phyloP scores from a whole-genome alignment of 2,113 vertebrate species.

The Pseudopodoces humilis region DNA sequence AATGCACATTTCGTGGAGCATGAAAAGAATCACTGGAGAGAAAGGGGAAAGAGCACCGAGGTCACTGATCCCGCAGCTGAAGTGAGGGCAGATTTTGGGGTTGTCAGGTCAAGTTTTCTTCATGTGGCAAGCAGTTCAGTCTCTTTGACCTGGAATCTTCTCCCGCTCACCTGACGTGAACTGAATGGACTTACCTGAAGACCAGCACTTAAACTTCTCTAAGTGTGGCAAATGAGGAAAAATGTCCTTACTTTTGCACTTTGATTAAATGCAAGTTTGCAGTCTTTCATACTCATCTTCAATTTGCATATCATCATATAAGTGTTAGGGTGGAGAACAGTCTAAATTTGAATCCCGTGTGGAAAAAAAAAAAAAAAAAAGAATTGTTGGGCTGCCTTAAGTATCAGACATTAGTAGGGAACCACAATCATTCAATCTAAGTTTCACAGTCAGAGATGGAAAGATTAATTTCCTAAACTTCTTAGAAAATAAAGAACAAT shows the following conservation, averaged over 20 bases:
- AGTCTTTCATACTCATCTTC: background rate
- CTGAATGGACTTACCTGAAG: background rate
- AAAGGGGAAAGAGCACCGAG: conserved; percentile 11
- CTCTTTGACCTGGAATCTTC: background rate
- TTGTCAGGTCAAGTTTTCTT: conserved; percentile 52
- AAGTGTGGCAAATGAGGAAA: background rate
- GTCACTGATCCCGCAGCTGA: background rate
- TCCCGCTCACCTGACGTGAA: conserved; percentile 9
- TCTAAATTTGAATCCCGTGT: background rate
- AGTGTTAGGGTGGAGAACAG: background rate
- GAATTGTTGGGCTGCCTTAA: background rate
- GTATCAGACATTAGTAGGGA: background rate
- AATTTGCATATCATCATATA: background rate
- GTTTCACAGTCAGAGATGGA: background rate
- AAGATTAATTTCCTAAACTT: background rate
- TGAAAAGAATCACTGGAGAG: conserved; percentile 17
- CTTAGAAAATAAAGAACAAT: background rate
- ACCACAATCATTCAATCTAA: background rate
- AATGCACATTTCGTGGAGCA: conserved; percentile 18
- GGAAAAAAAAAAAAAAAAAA: background rate
- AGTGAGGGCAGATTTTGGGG: background rate
- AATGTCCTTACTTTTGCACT: background rate
- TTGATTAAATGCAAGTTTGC: background rate
- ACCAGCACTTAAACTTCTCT: background rate
- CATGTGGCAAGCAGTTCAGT: background rate